Percentiles rank a stretch among this genome's conserved stretches.
Evolutionary conservation across 2,888 invertebrate species (phyloP).

Genomic region (Phyto melanocephala): DNA sequence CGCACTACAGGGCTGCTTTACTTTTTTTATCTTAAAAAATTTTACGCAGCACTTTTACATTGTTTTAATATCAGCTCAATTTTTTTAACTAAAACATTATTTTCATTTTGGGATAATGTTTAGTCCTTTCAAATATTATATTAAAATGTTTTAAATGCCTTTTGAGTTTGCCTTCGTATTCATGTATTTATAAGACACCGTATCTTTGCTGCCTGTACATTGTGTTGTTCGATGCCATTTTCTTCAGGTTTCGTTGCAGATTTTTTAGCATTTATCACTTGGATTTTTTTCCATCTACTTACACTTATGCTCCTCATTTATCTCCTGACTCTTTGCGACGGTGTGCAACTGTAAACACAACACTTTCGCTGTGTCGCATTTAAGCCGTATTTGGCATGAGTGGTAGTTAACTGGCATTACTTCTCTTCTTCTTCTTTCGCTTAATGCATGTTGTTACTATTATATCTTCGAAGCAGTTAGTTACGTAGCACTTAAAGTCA

Average conservation of each 20-base stretch:
- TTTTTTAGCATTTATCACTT: slow-evolving; percentile 27
- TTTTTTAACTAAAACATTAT: too few species aligned
- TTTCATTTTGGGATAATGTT: too few species aligned
- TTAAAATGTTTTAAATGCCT: not conserved
- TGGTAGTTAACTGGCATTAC: not conserved
- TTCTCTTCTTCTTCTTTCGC: not conserved
- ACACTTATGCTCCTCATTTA: not conserved
- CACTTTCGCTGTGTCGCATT: slow-evolving; percentile 2
- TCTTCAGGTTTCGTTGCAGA: not conserved
- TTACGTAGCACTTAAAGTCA: not conserved
- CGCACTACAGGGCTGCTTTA: too few species aligned
- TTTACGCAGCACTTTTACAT: too few species aligned
- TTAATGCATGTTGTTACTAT: not conserved
- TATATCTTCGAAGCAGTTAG: not conserved
- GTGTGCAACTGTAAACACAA: not conserved
- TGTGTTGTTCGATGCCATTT: slow-evolving; percentile 6
- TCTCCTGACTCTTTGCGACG: not conserved
- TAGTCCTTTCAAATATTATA: too few species aligned
- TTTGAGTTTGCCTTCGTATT: not conserved
- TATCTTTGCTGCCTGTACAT: not conserved
- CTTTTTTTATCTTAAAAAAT: too few species aligned
- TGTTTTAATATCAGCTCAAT: too few species aligned
- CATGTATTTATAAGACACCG: too few species aligned
- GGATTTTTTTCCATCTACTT: not conserved
- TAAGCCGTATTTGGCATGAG: not conserved